Evolutionary conservation across 2,888 invertebrate species (phyloP).

Genomic region (Ernsta delagoae): DNA sequence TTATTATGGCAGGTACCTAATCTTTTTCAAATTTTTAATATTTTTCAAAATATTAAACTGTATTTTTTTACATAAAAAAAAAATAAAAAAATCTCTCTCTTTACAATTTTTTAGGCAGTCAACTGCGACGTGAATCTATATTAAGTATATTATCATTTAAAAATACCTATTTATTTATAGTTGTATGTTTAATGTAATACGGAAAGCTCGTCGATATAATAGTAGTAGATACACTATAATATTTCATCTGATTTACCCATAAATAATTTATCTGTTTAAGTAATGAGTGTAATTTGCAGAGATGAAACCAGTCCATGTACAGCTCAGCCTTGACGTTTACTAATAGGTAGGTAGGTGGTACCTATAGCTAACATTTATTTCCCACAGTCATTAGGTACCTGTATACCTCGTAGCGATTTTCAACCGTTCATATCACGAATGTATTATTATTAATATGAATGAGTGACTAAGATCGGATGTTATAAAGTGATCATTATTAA

Average conservation of each 20-base stretch:
- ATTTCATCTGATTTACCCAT: neutral
- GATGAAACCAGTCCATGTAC: conserved; percentile 6
- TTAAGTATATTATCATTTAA: no score
- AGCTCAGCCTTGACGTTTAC: conserved; percentile 1
- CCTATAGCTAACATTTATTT: neutral
- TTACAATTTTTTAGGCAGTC: no score
- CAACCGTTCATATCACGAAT: neutral
- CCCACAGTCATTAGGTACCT: conserved; percentile 1
- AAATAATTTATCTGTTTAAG: neutral
- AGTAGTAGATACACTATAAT: no score
- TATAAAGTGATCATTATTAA: conserved; percentile 3
- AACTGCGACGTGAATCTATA: no score
- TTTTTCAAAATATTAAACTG: no score
- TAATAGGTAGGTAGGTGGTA: neutral
- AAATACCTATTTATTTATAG: no score
- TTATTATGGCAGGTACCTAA: no score
- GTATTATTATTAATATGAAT: neutral
- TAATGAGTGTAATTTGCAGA: conserved; percentile 2
- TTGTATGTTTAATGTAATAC: no score
- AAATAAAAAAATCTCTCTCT: no score
- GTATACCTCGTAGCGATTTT: neutral
- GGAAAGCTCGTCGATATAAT: no score
- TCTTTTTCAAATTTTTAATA: no score
- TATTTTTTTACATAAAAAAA: no score
- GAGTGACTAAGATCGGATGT: conserved; percentile 6